These are phyloP conservation scores for Parasteatoda tepidariorum DNA, from an alignment of 1,140 invertebrate species.

Conservation along the genomic window DNA sequence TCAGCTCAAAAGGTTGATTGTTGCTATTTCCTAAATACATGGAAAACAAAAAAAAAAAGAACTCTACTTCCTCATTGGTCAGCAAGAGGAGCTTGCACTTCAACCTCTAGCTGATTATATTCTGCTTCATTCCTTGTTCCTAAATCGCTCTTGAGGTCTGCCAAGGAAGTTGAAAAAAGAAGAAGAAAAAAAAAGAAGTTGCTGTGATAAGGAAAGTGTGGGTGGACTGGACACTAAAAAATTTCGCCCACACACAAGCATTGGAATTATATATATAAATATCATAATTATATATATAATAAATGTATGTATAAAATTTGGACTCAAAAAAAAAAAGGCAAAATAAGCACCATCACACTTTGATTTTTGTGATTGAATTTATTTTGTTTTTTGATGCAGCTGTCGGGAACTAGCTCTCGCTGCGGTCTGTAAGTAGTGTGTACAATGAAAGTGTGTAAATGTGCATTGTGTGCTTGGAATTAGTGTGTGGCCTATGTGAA, in stretches of 20 bases:
- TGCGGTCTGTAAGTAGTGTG: slow-evolving; percentile 50
- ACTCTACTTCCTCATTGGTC: slow-evolving; percentile 2
- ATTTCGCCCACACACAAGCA: slow-evolving; percentile 44
- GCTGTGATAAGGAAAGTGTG: slow-evolving; percentile 57
- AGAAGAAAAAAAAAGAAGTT: slow-evolving; percentile 44
- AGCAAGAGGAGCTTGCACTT: slow-evolving; percentile 1
- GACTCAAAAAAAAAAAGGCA: neutral
- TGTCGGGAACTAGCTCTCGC: slow-evolving; percentile 15
- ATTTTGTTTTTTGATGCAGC: slow-evolving; percentile 40
- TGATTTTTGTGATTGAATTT: slow-evolving; percentile 45
- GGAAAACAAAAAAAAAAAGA: no score
- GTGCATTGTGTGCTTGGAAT: neutral
- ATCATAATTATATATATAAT: slow-evolving; percentile 46
- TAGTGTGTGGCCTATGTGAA: neutral
- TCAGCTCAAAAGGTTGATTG: slow-evolving; percentile 37
- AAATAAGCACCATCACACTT: slow-evolving; percentile 5
- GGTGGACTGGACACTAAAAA: slow-evolving; percentile 28
- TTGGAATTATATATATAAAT: no score
- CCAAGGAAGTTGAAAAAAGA: slow-evolving; percentile 42
- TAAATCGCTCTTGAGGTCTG: slow-evolving; percentile 52
- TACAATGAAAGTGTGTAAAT: slow-evolving; percentile 23
- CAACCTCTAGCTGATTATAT: neutral
- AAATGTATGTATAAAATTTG: slow-evolving; percentile 50
- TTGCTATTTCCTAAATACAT: slow-evolving; percentile 18
- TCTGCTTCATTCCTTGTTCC: slow-evolving; percentile 58